Evolutionary conservation across 2,113 vertebrate genomes (phyloP).

Genomic region (Apus apus): DNA sequence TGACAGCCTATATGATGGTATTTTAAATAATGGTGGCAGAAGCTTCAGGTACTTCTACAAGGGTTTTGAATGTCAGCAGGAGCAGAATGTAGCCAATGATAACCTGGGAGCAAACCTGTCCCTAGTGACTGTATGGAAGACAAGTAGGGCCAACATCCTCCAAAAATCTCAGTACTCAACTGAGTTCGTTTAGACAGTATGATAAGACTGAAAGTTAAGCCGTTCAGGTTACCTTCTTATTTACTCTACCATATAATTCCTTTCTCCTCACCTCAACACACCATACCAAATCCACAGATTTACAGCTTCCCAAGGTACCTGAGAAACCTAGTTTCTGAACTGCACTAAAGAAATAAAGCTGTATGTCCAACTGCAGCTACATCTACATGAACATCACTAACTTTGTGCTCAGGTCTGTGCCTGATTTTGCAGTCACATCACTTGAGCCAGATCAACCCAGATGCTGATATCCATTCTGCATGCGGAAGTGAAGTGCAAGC

Average conservation of each 20-base stretch:
- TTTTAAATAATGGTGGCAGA: neutral
- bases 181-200: neutral
- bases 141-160: neutral
- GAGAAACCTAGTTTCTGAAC: neutral
- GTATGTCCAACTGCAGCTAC: neutral
- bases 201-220: neutral
- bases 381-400: neutral
- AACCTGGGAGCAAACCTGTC: neutral
- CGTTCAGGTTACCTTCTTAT: neutral
- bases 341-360: neutral
- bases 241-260: neutral
- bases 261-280: neutral
- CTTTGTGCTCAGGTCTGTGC: neutral
- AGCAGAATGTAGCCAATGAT: neutral
- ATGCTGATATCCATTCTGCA: neutral
- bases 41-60: neutral
- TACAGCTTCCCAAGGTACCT: neutral
- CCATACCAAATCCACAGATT: neutral
- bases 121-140: neutral
- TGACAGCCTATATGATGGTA: neutral
- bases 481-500: neutral
- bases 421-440: neutral
- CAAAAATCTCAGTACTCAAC: accelerated
- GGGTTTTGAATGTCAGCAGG: neutral
- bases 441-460: neutral